phyloP scores from a whole-genome alignment of 2,797 vertebrate genomes.

The Trachops cirrhosus region DNA sequence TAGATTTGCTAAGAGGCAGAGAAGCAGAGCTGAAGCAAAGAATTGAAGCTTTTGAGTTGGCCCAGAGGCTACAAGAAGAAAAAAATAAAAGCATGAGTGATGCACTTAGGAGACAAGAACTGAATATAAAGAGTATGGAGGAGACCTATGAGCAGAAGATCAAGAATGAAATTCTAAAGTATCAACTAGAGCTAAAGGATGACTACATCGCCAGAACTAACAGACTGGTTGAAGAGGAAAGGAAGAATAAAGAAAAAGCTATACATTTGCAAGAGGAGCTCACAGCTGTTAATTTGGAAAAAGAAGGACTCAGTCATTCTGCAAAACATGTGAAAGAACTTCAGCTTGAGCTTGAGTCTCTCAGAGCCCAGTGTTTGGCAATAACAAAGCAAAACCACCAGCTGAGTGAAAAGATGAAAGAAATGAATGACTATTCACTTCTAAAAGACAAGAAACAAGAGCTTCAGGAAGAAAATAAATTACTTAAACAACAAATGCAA shows the following conservation, averaged over 20 bases:
- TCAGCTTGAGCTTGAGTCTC: slow-evolving; percentile 89
- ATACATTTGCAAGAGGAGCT: slow-evolving; percentile 87
- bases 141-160: slow-evolving; percentile 91
- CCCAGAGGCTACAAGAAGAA: slow-evolving; percentile 89
- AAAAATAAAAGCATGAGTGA: slow-evolving; percentile 89
- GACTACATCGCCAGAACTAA: slow-evolving; percentile 89
- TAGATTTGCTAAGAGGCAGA: slow-evolving; percentile 88
- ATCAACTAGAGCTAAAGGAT: slow-evolving; percentile 92
- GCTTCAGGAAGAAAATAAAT: slow-evolving; percentile 88
- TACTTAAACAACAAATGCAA: slow-evolving; percentile 89
- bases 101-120: slow-evolving; percentile 87
- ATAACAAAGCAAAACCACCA: slow-evolving; percentile 89
- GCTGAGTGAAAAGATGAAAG: slow-evolving; percentile 88
- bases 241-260: slow-evolving; percentile 90
- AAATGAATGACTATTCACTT: slow-evolving; percentile 86
- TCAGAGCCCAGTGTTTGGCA: slow-evolving; percentile 83
- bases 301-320: slow-evolving; percentile 85
- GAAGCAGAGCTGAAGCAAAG: slow-evolving; percentile 91
- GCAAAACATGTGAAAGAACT: slow-evolving; percentile 83
- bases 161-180: slow-evolving; percentile 91
- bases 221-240: slow-evolving; percentile 89
- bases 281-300: slow-evolving; percentile 82
- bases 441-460: slow-evolving; percentile 88
- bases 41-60: slow-evolving; percentile 90
- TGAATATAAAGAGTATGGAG: slow-evolving; percentile 89